Evolutionary conservation across 2,888 invertebrate species (phyloP).

Genomic region (Deroplatys truncata): DNA sequence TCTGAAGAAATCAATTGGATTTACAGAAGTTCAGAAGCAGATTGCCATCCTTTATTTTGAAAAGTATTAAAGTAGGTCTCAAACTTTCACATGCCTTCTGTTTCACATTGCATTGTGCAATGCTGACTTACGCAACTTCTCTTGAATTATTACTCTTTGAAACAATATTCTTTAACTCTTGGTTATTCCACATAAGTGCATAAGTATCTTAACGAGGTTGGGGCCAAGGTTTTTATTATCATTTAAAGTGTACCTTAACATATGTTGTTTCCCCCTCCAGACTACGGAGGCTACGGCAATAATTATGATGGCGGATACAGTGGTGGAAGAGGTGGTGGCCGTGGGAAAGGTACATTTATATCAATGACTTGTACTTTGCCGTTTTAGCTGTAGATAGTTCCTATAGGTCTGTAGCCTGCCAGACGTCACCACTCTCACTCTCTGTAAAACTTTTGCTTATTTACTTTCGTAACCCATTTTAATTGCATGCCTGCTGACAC

Average conservation of each 20-base stretch:
- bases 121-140: too few relatives aligned
- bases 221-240: background rate
- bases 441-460: too few relatives aligned
- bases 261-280: slow-evolving; percentile 44
- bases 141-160: too few relatives aligned
- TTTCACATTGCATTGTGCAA: too few relatives aligned
- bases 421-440: slow-evolving; percentile 25
- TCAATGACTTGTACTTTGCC: slow-evolving; percentile 11
- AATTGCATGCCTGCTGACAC: too few relatives aligned
- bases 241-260: background rate
- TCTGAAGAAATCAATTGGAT: too few relatives aligned
- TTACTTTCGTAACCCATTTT: too few relatives aligned
- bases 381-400: slow-evolving; percentile 8
- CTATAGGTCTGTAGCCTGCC: slow-evolving; percentile 13
- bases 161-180: too few relatives aligned
- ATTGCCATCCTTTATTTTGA: too few relatives aligned
- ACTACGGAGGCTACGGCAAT: slow-evolving; percentile 65
- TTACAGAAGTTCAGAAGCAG: too few relatives aligned
- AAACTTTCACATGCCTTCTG: too few relatives aligned
- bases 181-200: background rate
- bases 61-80: too few relatives aligned
- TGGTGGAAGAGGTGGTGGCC: slow-evolving; percentile 81
- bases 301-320: slow-evolving; percentile 75
- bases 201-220: background rate
- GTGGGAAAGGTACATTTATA: slow-evolving; percentile 69